Evolutionary conservation across 2,113 vertebrate genomes (phyloP), one percentile per base, ranked within the genome.

Genomic region (Cairina moschata): DNA sequence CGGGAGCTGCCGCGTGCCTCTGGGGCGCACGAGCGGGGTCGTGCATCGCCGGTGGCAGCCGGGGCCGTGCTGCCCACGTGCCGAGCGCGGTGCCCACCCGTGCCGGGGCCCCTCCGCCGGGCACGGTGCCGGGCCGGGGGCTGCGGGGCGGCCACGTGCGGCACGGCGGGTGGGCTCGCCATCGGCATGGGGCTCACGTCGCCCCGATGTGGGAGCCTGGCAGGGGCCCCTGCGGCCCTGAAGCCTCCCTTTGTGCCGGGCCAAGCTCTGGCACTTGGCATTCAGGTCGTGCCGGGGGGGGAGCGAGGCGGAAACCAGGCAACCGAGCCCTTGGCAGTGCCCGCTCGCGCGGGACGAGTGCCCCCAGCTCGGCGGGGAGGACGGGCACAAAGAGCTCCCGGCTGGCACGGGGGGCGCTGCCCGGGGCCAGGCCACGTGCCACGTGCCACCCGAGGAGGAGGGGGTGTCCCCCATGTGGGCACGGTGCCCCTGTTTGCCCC

Each of bases 271-370:
- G 86, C 56, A 2, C 88, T 97, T 95, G 95, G 93, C 96, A 96
- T 96, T 96, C 96, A 93, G 74, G 92, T 91, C 91, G 50, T 91
- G 91, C 73, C 0, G 14, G 93, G 88, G 91, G 91, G 91, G 71
- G n/a, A 87, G 62, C 2, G 59, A 92, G 92, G 86, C 34, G 17
- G 96, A 96, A 97, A 95, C 97, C 96, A 96, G 83, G 95, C 95
- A 95, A 95, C 95, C 32, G 2, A 94, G 73, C 93, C 93, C 90
- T 97, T 97, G 97, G 97, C 97, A 97, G 83, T 90, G 94, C 90
- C 95, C 62, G 20, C 55, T 74, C 63, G 68, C 0, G 13, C 10
- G 1, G 92, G 95, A 96, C 92, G 80, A 94, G 83, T 91, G 88
- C 59, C 94, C 92, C 89, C 1, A 1, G 88, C 95, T 91, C n/a